Base-by-base conservation (phyloP, 2,888 invertebrate species). In the Diplolepis rosae region DNA sequence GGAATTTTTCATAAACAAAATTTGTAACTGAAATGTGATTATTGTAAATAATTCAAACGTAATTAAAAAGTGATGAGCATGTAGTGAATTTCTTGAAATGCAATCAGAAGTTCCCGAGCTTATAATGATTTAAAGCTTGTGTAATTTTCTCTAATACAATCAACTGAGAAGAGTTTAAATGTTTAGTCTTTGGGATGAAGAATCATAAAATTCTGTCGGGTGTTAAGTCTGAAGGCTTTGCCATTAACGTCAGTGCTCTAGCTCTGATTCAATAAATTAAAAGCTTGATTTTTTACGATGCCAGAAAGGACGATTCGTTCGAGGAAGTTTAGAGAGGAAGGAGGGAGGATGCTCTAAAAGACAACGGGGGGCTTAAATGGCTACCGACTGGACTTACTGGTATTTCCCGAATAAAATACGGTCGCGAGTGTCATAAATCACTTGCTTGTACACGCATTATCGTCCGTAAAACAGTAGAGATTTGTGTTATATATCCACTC, bases 381-480 rank as follows among this genome's bases (percentile, higher is more conserved):
- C 76, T 76, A 76, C 76, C 69, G 75, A 75, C 72, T 66, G 66
- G 28, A 66, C 65, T 66, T 68, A 70, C 42, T 65, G 70, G 67
- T 51, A 69, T 76, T 76, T 69, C 69, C 72, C 66, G 70, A 72
- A 71, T 71, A 71, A 76, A 71, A 71, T 70, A 72, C 71, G 67
- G 65, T 66, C 68, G 50, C 67, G 54, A 30, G 42, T 56, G 66
- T 45, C 68, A 65, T 76, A 76, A 74, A 76, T 76, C 71, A 70
- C 71, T 32, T 39, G 68, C 56, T 71, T 65, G 71, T 72, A 72
- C 68, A 72, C 67, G 68, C 76, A 72, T 73, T 73, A 70, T 69
- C 73, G 73, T 75, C 73, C 73, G 75, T 74, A 76, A 73, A 76
- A 76, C 76, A 70, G n/a, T n/a, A n/a, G 74, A 74, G 72, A 71